phyloP scores from a whole-genome alignment of 1,140 invertebrate species.

The Fopius arisanus region DNA sequence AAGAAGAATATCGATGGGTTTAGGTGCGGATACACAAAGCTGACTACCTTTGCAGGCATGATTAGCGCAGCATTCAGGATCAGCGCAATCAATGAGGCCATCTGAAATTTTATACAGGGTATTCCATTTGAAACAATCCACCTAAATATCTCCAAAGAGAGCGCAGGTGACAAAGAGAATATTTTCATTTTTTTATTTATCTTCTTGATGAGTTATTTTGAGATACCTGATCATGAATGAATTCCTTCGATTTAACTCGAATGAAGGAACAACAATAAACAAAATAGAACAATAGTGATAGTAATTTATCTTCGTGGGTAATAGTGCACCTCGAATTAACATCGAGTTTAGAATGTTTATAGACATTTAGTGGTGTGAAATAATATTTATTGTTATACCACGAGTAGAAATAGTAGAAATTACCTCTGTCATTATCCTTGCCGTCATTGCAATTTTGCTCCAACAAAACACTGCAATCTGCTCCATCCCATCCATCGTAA shows the following conservation, averaged over 20 bases:
- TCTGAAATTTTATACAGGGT: constrained; percentile 70
- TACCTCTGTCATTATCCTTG: constrained; percentile 96
- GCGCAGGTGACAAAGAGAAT: no score
- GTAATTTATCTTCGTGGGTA: no score
- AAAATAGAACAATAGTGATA: no score
- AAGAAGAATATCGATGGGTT: constrained; percentile 92
- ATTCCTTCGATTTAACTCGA: no score
- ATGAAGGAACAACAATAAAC: no score
- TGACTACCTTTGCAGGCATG: constrained; percentile 83
- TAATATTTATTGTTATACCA: no score
- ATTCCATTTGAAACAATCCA: neutral
- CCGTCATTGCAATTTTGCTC: constrained; percentile 93
- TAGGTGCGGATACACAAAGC: constrained; percentile 89
- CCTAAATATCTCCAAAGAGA: neutral
- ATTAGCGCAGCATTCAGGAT: constrained; percentile 94
- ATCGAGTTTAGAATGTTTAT: no score
- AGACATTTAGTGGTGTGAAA: no score
- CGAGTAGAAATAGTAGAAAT: constrained; percentile 1
- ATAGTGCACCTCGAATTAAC: no score
- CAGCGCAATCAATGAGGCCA: constrained; percentile 94
- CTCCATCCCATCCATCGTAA: constrained; percentile 91
- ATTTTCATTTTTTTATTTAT: no score
- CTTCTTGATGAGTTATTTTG: no score
- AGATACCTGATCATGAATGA: no score
- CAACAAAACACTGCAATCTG: constrained; percentile 87